Evolutionary conservation across 2,113 vertebrate species (phyloP).

Genomic region (Semnornis frantzii): DNA sequence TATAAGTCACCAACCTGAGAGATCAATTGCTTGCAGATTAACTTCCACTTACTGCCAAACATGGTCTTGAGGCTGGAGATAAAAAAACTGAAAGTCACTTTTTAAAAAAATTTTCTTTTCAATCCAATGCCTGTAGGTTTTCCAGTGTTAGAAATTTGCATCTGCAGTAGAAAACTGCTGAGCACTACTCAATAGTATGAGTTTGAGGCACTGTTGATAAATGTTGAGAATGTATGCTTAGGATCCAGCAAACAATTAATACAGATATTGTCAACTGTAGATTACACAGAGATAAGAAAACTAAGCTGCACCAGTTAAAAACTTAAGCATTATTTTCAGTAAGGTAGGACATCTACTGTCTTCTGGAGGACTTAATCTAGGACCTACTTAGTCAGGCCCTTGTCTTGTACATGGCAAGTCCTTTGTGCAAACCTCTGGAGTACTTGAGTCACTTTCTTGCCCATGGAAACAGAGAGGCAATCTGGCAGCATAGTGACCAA

Average conservation of each 20-base stretch:
- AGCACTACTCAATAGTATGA: neutral
- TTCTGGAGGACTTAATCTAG: neutral
- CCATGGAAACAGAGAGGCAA: neutral
- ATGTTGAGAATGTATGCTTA: neutral
- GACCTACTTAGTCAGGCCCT: neutral
- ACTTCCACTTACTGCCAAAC: neutral
- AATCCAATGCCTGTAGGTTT: neutral
- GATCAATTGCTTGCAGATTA: neutral
- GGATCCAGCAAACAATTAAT: neutral
- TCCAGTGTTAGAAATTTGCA: neutral
- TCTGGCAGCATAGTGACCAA: neutral
- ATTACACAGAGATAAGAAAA: neutral
- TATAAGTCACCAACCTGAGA: neutral
- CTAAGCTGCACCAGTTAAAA: neutral
- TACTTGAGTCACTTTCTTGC: neutral
- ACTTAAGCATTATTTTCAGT: neutral
- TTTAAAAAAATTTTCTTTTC: neutral
- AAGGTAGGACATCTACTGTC: neutral
- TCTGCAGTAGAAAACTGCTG: neutral
- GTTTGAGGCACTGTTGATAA: neutral
- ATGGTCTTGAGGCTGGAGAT: neutral
- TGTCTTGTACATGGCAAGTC: neutral
- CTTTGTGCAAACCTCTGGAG: neutral
- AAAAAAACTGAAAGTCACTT: neutral
- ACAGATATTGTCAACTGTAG: neutral